These are phyloP conservation scores for Drosophila azteca DNA, from an alignment of 1,140 invertebrate species.

Conservation along the genomic window DNA sequence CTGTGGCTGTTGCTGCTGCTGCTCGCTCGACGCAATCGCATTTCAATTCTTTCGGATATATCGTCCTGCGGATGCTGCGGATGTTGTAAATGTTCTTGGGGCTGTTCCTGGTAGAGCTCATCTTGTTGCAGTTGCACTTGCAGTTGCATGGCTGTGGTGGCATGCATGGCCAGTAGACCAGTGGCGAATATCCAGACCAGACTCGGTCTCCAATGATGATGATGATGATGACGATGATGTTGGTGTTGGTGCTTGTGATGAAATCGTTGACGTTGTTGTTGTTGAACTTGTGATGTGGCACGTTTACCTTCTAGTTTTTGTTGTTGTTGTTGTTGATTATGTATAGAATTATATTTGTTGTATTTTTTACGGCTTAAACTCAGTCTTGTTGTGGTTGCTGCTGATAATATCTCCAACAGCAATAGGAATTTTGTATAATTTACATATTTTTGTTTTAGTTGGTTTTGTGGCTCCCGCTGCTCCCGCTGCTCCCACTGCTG, in stretches of 20 bases:
- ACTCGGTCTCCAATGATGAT: constrained; percentile 16
- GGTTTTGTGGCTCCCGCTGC: constrained; percentile 7
- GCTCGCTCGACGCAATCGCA: constrained; percentile 9
- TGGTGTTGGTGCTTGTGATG: constrained; percentile 3
- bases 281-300: constrained; percentile 10
- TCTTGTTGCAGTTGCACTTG: constrained; percentile 14
- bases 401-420: constrained; percentile 36
- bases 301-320: constrained; percentile 5
- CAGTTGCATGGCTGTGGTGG: constrained; percentile 8
- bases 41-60: constrained; percentile 20
- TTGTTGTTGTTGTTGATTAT: constrained; percentile 38
- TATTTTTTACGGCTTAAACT: constrained; percentile 42
- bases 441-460: constrained; percentile 20
- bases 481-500: constrained; percentile 4
- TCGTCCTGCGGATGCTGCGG: neutral
- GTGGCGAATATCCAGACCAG: constrained; percentile 28
- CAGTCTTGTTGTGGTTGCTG: constrained; percentile 44
- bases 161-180: constrained; percentile 22
- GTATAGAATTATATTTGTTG: constrained; percentile 24
- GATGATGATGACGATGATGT: neutral
- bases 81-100: constrained; percentile 2
- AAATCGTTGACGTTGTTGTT: constrained; percentile 6
- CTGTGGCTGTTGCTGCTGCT: neutral
- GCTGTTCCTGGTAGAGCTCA: too few species aligned
- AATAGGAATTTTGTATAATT: constrained; percentile 49